These are phyloP conservation scores for Pimpla rufipes DNA, from an alignment of 2,888 invertebrate species.

Conservation along the genomic window DNA sequence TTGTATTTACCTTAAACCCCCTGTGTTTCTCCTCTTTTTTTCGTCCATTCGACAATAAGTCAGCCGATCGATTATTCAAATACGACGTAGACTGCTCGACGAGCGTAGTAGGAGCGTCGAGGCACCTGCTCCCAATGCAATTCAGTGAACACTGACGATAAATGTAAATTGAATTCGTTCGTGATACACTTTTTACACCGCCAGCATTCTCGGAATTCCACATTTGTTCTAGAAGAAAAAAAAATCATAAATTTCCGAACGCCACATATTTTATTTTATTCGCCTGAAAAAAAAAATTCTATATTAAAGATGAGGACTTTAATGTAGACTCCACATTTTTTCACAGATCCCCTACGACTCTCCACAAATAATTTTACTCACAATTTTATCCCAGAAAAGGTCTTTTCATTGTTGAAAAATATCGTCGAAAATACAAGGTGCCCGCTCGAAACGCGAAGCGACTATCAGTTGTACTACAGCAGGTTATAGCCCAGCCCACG, in stretches of 20 bases:
- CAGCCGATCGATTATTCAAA: constrained; percentile 60
- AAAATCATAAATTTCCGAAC: constrained; percentile 35
- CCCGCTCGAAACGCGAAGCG: constrained; percentile 4
- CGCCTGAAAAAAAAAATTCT: too few species aligned
- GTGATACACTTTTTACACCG: constrained; percentile 23
- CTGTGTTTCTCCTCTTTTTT: constrained; percentile 5
- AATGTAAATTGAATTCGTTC: constrained; percentile 54
- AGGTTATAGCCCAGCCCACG: constrained; percentile 47
- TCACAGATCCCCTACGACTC: neutral
- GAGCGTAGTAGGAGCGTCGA: constrained; percentile 4
- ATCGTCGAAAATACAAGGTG: neutral
- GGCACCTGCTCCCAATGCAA: constrained; percentile 11
- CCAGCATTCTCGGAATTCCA: constrained; percentile 14
- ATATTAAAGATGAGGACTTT: too few species aligned
- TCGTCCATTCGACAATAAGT: constrained; percentile 38
- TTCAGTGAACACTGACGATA: constrained; percentile 56
- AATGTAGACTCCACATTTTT: neutral
- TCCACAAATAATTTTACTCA: too few species aligned
- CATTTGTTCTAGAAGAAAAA: constrained; percentile 2
- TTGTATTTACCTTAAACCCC: neutral
- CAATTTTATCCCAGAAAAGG: too few species aligned
- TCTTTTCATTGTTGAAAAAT: neutral
- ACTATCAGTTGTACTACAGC: constrained; percentile 26
- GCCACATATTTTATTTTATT: constrained; percentile 8
- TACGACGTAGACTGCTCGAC: constrained; percentile 38